Evolutionary conservation across 2,888 invertebrate species (phyloP).

Genomic region (Altica lythri): DNA sequence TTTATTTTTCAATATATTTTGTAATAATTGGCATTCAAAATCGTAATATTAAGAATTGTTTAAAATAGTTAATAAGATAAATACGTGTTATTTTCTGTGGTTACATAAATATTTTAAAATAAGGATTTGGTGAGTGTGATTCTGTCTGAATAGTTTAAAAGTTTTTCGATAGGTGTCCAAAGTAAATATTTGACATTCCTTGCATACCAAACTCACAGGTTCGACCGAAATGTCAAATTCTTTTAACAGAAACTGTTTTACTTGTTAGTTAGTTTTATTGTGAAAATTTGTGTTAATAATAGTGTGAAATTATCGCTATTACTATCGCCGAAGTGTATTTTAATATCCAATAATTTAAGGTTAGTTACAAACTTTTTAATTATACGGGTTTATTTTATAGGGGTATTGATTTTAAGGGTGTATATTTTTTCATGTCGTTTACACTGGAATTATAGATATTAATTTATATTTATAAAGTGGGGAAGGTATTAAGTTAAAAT

Average conservation of each 20-base stretch:
- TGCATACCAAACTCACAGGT: conserved; percentile 69
- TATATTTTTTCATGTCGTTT: conserved; percentile 20
- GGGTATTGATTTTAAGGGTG: conserved; percentile 44
- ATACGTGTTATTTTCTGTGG: too few species aligned
- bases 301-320: conserved; percentile 4
- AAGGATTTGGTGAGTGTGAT: conserved; percentile 26
- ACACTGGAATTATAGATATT: too few species aligned
- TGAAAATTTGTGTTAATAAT: conserved; percentile 42
- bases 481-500: too few species aligned
- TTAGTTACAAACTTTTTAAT: conserved; percentile 24
- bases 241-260: conserved; percentile 58
- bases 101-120: too few species aligned
- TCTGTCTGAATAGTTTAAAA: conserved; percentile 51
- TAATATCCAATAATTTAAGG: conserved; percentile 22
- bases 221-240: conserved; percentile 75
- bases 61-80: too few species aligned
- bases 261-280: conserved; percentile 54
- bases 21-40: too few species aligned
- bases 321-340: too few species aligned
- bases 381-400: conserved; percentile 37
- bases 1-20: too few species aligned
- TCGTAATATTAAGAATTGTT: too few species aligned
- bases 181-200: conserved; percentile 72
- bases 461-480: too few species aligned
- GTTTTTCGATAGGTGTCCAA: conserved; percentile 65